Evolutionary conservation across 2,888 invertebrate genomes (phyloP), one percentile per base, ranked within the genome.

Genomic region (Malthinus flaveolus): DNA sequence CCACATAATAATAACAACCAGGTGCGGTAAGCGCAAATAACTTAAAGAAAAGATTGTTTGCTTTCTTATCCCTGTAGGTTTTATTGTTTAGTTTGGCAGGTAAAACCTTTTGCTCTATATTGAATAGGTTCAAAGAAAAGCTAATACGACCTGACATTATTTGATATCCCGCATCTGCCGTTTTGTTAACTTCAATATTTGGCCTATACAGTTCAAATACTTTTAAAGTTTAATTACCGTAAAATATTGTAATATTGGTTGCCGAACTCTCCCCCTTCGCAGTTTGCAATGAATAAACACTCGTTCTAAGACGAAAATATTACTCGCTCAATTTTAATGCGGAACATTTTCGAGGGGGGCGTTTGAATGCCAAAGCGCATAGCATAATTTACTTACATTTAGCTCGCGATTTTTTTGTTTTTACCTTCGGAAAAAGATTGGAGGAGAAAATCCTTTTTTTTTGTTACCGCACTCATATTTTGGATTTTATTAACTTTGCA

Each of bases 11-110:
- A 13, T 5, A 45, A 10, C 66, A 59, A 64, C 71, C 72, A 72
- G 72, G 71, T 72, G 72, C 67, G 72, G 72, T 68, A 58, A 66
- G 68, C 65, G 68, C 70, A 71, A 71, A 72, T 68, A 69, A 56
- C 63, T 61, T 63, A 61, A 61, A 61, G 61, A 58, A 58, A 62
- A 65, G 69, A 65, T 60, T 72, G 71, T 73, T 73, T 73, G 72
- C 69, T 69, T 71, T 69, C 72, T 69, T 69, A 68, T 71, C 61
- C 60, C 69, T 64, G 48, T 23, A 59, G 56, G 42, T 52, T 58
- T 55, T 62, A 70, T 71, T 73, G 72, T 71, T 70, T 72, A 69
- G 66, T 59, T 61, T 64, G 65, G 63, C 71, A 72, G 72, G 69
- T 73, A 73, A 66, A 66, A 42, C 39, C 61, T 50, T 61, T 61